Conservation (phyloP, 1,140 invertebrate genomes). For the Dendroctonus valens region DNA sequence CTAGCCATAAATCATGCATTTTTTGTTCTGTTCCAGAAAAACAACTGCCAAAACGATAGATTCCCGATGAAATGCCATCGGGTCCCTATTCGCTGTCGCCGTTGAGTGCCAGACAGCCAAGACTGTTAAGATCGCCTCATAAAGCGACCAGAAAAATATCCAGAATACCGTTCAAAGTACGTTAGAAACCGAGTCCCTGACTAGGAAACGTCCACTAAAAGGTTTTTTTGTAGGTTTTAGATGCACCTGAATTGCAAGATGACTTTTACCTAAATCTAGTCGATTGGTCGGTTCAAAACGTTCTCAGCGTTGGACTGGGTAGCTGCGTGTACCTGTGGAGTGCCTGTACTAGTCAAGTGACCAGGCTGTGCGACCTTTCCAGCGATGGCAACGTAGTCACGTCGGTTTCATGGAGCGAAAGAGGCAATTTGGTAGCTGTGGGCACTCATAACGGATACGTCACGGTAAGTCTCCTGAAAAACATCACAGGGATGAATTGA, state of each 20-base stretch:
- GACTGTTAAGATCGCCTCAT: constrained; percentile 86
- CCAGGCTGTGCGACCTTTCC: constrained; percentile 92
- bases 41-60: constrained; percentile 55
- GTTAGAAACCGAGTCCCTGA: not conserved
- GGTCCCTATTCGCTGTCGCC: constrained; percentile 90
- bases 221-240: constrained; percentile 62
- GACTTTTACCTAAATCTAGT: constrained; percentile 99
- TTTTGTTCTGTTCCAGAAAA: constrained; percentile 22
- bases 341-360: constrained; percentile 97
- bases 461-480: constrained; percentile 57
- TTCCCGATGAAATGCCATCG: constrained; percentile 61
- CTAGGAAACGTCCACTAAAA: not conserved
- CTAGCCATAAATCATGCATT: not conserved
- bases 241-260: constrained; percentile 98
- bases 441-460: constrained; percentile 97
- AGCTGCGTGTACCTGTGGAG: constrained; percentile 99
- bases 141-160: constrained; percentile 96
- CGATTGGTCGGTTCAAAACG: constrained; percentile 99
- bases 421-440: constrained; percentile 94
- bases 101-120: constrained; percentile 92
- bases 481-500: too few relatives aligned
- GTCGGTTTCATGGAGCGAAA: constrained; percentile 98
- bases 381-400: constrained; percentile 93
- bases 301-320: constrained; percentile 96
- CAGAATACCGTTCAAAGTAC: constrained; percentile 90